Evolutionary conservation across 2,888 invertebrate species (phyloP).

Genomic region (Tetheella fluctuosa): DNA sequence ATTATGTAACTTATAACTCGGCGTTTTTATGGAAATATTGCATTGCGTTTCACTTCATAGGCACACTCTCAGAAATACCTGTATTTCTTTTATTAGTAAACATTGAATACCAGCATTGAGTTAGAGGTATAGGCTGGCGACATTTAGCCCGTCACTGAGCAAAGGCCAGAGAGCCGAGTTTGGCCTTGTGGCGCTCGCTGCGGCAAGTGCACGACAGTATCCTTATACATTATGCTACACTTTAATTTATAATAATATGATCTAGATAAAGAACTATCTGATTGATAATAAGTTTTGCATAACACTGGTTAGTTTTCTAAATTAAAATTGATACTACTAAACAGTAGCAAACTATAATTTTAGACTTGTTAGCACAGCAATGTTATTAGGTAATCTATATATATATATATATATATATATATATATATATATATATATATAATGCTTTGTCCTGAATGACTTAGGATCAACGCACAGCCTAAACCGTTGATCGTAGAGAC

Average conservation of each 20-base stretch:
- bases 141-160: slow-evolving; percentile 71
- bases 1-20: background rate
- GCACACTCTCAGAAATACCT: background rate
- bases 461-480: no score
- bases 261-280: slow-evolving; percentile 17
- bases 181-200: slow-evolving; percentile 59
- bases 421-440: no score
- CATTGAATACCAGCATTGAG: slow-evolving; percentile 27
- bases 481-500: no score
- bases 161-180: slow-evolving; percentile 60
- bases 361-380: background rate
- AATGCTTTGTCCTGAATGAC: no score
- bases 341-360: background rate
- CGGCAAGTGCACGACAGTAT: slow-evolving; percentile 63
- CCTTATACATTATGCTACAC: background rate
- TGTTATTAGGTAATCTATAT: background rate
- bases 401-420: no score
- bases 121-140: slow-evolving; percentile 39
- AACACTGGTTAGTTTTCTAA: background rate
- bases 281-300: slow-evolving; percentile 3
- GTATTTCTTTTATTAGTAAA: slow-evolving; percentile 45
- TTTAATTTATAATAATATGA: slow-evolving; percentile 22
- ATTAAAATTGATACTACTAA: background rate
- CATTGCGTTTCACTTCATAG: background rate
- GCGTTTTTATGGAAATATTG: slow-evolving; percentile 4